These are phyloP conservation scores for Chaetorhynchus papuensis DNA, from an alignment of 2,113 vertebrate species.

Conservation along the genomic window DNA sequence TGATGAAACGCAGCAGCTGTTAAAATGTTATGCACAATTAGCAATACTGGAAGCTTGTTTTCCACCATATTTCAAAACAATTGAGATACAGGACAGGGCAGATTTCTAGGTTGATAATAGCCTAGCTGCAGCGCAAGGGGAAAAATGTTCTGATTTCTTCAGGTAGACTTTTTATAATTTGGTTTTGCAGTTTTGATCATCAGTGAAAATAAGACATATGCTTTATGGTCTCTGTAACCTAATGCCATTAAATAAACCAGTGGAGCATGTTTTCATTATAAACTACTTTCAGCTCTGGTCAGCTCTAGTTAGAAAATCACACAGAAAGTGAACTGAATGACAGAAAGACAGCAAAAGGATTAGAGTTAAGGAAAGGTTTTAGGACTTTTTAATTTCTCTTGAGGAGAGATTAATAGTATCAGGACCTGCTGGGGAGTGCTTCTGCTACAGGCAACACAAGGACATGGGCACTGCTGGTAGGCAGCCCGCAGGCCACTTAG, in stretches of 20 bases:
- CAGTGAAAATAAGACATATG: neutral
- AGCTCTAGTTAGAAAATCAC: neutral
- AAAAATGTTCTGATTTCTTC: neutral
- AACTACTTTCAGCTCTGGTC: neutral
- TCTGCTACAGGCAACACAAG: neutral
- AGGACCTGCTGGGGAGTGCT: neutral
- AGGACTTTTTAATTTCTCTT: constrained; percentile 5
- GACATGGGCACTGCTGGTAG: neutral
- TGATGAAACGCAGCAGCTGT: neutral
- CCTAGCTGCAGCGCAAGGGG: neutral
- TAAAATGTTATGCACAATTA: neutral
- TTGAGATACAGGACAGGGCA: neutral
- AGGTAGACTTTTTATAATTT: neutral
- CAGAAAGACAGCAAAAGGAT: neutral
- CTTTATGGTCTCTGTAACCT: neutral
- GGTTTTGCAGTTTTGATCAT: neutral
- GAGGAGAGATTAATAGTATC: neutral
- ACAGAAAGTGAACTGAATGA: neutral
- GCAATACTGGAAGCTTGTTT: neutral
- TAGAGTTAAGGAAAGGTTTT: neutral
- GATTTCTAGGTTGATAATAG: neutral
- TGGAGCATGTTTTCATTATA: neutral
- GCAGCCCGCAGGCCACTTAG: neutral
- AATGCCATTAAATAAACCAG: neutral
- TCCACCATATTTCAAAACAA: neutral